Evolutionary conservation across 2,113 vertebrate species (phyloP).

Genomic region (Leucosticte australis): DNA sequence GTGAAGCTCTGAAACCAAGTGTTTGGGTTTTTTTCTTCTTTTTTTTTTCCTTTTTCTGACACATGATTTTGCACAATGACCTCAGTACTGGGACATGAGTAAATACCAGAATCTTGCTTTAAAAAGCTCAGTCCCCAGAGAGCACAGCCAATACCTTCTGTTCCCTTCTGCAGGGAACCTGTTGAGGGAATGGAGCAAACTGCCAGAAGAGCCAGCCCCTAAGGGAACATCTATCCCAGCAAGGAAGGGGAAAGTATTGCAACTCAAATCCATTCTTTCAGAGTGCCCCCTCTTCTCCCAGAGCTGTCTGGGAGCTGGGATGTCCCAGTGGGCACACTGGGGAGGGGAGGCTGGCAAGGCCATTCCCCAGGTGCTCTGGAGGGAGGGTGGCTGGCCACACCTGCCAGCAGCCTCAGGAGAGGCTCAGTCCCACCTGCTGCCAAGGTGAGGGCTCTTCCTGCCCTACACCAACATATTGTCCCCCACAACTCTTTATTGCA

Average conservation of each 20-base stretch:
- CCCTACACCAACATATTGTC: neutral
- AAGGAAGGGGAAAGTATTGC: neutral
- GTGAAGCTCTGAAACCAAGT: neutral
- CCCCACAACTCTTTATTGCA: neutral
- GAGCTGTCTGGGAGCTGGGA: neutral
- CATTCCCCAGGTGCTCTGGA: neutral
- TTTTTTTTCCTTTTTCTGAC: neutral
- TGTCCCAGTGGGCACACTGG: neutral
- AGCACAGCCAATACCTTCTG: neutral
- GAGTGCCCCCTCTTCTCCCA: neutral
- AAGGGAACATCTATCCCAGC: neutral
- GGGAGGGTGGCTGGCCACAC: neutral
- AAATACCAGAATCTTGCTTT: neutral
- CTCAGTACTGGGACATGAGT: neutral
- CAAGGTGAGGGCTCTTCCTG: neutral
- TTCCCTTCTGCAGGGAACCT: neutral
- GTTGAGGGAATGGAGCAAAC: neutral
- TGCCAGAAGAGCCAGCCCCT: neutral
- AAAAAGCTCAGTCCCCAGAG: neutral
- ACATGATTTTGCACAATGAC: neutral
- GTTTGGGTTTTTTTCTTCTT: fast-evolving
- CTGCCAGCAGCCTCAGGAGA: neutral
- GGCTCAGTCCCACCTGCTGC: neutral
- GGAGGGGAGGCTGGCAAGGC: neutral
- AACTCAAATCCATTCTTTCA: neutral